Percentiles rank a stretch among this genome's conserved stretches.
phyloP scores from a whole-genome alignment of 2,113 vertebrate genomes.

The Lethenteron reissneri region DNA sequence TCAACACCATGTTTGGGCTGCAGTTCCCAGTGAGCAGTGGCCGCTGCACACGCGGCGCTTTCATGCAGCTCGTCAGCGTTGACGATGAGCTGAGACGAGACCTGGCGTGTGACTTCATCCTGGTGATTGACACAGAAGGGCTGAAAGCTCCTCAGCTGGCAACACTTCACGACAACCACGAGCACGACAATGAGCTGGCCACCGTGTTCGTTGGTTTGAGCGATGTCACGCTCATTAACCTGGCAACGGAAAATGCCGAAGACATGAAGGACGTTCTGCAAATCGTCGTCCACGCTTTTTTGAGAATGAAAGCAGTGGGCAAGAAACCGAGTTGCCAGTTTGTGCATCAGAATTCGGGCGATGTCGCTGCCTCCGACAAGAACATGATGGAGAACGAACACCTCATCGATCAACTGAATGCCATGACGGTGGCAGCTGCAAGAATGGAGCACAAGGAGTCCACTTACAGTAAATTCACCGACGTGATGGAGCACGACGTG shows the following conservation, averaged over 20 bases:
- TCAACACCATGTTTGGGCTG: slow-evolving; percentile 44
- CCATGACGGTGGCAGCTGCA: slow-evolving; percentile 17
- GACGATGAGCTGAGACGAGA: background rate
- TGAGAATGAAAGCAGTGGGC: slow-evolving; percentile 22
- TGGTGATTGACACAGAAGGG: slow-evolving; percentile 8
- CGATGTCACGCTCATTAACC: slow-evolving; percentile 21
- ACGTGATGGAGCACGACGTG: slow-evolving; percentile 23
- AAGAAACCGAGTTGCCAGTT: slow-evolving; percentile 19
- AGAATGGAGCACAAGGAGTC: slow-evolving; percentile 9
- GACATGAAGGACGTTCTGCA: slow-evolving; percentile 26
- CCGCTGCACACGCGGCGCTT: slow-evolving; percentile 7
- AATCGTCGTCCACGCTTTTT: slow-evolving; percentile 30
- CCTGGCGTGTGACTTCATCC: slow-evolving; percentile 16
- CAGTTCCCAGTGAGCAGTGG: slow-evolving; percentile 9
- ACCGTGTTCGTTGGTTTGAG: slow-evolving; percentile 14
- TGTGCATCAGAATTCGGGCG: slow-evolving; percentile 16
- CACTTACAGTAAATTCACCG: slow-evolving; percentile 15
- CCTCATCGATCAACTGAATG: slow-evolving; percentile 19
- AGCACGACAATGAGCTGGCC: slow-evolving; percentile 22
- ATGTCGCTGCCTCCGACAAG: slow-evolving; percentile 8
- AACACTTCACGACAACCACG: slow-evolving; percentile 8
- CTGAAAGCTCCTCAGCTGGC: slow-evolving; percentile 5
- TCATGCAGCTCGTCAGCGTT: slow-evolving; percentile 7
- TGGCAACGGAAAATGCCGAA: slow-evolving; percentile 15
- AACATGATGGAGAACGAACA: slow-evolving; percentile 17